Conservation (phyloP, 2,113 vertebrate species). For the Onychostruthus taczanowskii region DNA sequence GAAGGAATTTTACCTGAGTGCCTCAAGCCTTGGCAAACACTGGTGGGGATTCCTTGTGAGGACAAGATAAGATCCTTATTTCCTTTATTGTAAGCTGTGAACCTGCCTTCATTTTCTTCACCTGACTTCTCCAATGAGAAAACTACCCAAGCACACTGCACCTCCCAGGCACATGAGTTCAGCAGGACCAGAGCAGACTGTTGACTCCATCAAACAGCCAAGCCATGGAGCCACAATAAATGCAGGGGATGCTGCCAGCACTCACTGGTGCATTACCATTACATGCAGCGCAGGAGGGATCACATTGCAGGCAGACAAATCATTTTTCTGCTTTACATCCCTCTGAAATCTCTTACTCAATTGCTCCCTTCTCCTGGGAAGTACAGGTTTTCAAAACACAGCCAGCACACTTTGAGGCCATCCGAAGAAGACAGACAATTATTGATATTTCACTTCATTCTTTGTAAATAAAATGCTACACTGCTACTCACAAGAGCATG, state of each 20-base stretch:
- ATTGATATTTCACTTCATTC: constrained; percentile 35
- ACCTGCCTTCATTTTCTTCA: neutral
- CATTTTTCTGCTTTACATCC: neutral
- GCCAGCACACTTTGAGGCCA: neutral
- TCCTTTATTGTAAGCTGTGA: neutral
- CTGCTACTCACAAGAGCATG: neutral
- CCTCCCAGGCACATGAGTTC: neutral
- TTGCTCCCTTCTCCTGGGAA: constrained; percentile 22
- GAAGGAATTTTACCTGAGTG: neutral
- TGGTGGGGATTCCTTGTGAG: neutral
- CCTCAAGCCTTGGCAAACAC: neutral
- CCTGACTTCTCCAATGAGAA: neutral
- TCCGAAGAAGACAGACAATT: constrained; percentile 2
- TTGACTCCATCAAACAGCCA: neutral
- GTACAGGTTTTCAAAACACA: neutral
- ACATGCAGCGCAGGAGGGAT: neutral
- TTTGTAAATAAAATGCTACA: constrained; percentile 1
- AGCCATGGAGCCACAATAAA: neutral
- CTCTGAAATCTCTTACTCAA: neutral
- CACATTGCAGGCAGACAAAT: neutral
- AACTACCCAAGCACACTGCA: neutral
- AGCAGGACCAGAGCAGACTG: neutral
- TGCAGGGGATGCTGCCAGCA: neutral
- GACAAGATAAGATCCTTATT: neutral
- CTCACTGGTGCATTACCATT: neutral